Evolutionary conservation across 1,140 invertebrate species (phyloP).

Genomic region (Maconellicoccus hirsutus): DNA sequence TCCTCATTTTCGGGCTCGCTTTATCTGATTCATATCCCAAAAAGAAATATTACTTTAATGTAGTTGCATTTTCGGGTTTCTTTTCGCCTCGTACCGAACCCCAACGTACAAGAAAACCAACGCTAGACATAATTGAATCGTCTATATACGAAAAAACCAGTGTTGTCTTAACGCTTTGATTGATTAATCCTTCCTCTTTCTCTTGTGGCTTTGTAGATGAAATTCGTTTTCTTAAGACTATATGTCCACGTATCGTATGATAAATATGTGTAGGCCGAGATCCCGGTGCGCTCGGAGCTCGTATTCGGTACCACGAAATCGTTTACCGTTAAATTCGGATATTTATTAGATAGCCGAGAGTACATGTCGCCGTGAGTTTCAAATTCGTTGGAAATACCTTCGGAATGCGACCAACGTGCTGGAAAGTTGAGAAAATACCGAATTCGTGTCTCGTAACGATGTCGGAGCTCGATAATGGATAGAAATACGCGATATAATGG

Average conservation of each 20-base stretch:
- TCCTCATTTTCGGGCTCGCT: not conserved
- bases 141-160: too few species aligned
- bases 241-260: not conserved
- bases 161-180: not conserved
- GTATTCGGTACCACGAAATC: not conserved
- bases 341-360: not conserved
- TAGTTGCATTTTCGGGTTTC: not conserved
- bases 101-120: not conserved
- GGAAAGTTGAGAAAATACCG: too few species aligned
- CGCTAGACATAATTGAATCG: not conserved
- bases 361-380: too few species aligned
- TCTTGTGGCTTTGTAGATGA: not conserved
- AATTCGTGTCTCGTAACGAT: too few species aligned
- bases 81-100: not conserved
- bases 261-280: not conserved
- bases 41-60: constrained; percentile 3
- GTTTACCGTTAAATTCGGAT: not conserved
- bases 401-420: too few species aligned
- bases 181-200: not conserved
- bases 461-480: too few species aligned
- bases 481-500: too few species aligned
- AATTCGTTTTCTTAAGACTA: too few species aligned
- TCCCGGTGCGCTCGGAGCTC: not conserved
- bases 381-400: too few species aligned
- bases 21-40: not conserved